Base-by-base conservation (phyloP, 2,888 invertebrate genomes). In the Morpho helenor region DNA sequence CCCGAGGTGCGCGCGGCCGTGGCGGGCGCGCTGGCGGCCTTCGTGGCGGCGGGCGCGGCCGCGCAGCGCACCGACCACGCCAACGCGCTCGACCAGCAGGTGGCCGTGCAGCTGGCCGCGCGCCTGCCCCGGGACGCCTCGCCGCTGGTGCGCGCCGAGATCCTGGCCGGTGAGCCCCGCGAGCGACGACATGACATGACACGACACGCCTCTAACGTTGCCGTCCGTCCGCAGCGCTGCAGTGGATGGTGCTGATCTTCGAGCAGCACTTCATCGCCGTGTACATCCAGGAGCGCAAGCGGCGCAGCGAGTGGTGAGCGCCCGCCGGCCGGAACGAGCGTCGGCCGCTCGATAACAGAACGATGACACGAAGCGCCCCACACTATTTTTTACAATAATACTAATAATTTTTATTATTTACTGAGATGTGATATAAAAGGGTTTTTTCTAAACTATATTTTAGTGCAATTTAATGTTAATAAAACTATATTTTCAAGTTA, bases 1-100 rank as follows among this genome's bases (percentile, higher is more conserved):
- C 97, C 99, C 1, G 98, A 99, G 92, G 95, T 96, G 50, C 92
- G 99, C 60, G 98, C 98, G 8, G 96, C 98, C 1, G 96, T 97
- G 49, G 98, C 98, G 6, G 98, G 95, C 88, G 99, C 99, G 9
- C 91, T 99, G 63, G 99, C 99, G 64, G 96, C 98, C 23, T 98
- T 98, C 85, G 94, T 98, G 71, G 96, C 95, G 79, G 96, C 96
- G 43, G 95, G 95, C 52, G 95, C 95, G 47, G 67, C 68, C 63
- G 93, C 93, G 39, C 94, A 96, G 76, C 94, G 98, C 69, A 95
- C 96, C 52, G 97, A 98, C 76, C 98, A 99, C 85, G 97, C 98
- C 48, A 97, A 96, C 83, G 96, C 95, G 76, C 96, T 98, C 61
- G 98, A 98, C 90, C 97, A 98, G 76, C 95, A 95, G 71, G 96